Base-by-base conservation (phyloP, 2,888 invertebrate genomes). In the Zygaena filipendulae region DNA sequence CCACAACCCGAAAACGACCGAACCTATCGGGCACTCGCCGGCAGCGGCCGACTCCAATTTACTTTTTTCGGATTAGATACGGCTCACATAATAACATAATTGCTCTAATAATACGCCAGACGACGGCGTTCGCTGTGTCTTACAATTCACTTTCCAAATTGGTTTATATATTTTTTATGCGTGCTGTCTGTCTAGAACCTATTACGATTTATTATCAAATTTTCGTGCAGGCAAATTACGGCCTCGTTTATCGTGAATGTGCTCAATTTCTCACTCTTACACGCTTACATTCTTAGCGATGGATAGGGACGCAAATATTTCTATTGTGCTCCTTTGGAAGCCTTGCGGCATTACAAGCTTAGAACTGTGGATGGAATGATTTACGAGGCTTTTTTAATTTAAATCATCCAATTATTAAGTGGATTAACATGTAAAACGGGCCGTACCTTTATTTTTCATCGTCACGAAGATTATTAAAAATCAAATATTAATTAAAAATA, bases 131-230 rank as follows among this genome's bases (percentile, higher is more conserved):
- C 60, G 71, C 66, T 64, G 67, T 71, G 69, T 74, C 79, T 71
- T 74, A 79, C 71, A 74, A 74, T 77, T 77, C 75, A 77, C 79
- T 79, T 79, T 79, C 74, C 69, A 79, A 79, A 75, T 77, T 75
- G 71, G 75, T 75, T 71, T 72, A 72, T 66, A n/a, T n/a, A 68
- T 75, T 71, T 77, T 77, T 72, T 49, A 47, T 41, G 63, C 61
- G 56, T 60, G 49, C 52, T 59, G 59, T 66, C 68, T 70, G 72
- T 71, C 74, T 72, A 68, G 16, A 70, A 75, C 77, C 79, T 79
- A 77, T 77, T 70, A 75, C 77, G 75, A 79, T 79, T 77, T 77
- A 77, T 74, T 68, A 75, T 64, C 69, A 67, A 77, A 77, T 77
- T 75, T 77, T 77, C 75, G 72, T 75, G 71, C 72, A 74, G 61